Base-by-base conservation (phyloP, 2,888 invertebrate genomes). In the Chirona hameri region DNA sequence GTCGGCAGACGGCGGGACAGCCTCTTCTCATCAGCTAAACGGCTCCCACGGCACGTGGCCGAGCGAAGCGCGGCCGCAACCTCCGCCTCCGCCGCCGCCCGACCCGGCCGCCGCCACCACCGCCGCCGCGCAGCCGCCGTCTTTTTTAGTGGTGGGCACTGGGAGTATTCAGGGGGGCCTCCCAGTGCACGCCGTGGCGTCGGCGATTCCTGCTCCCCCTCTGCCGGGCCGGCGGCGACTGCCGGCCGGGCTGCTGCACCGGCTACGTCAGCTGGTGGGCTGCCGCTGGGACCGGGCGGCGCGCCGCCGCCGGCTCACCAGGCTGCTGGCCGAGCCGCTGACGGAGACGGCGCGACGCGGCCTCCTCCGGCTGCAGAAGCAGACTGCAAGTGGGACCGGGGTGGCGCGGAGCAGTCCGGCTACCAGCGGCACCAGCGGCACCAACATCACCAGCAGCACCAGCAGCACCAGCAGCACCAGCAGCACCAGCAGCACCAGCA, bases 141-240 rank as follows among this genome's bases (percentile, higher is more conserved):
- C 76, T 76, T 76, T 76, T 76, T 76, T 76, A 76, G 76, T 46
- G 76, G 76, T 24, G 24, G 76, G 76, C 76, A 76, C 76, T 76
- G 76, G 76, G 76, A 76, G 76, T 39, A 18, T 7, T 76, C 76
- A 21, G 76, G 76, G 46, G 76, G 76, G 31, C 76, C 76, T 76
- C 46, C 46, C 76, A 76, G 76, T 76, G 76, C 76, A 12, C 27
- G 76, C 76, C 46, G 76, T 46, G 76, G 15, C 31, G 72, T 29
- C 72, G 72, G 72, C 31, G 72, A 72, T 15, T 29, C 9, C 27
- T 15, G 72, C 72, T 15, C 72, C 72, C 31, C 76, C 76, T 27
- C 24, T 12, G 24, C 46, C 3, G 24, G 10, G n/a, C n/a, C n/a
- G 21, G 76, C 76, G 39, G 7, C 76, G 76, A 24, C 76, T 76